Conservation (phyloP, 2,113 vertebrate genomes). For the Macheiramphus alcinus region DNA sequence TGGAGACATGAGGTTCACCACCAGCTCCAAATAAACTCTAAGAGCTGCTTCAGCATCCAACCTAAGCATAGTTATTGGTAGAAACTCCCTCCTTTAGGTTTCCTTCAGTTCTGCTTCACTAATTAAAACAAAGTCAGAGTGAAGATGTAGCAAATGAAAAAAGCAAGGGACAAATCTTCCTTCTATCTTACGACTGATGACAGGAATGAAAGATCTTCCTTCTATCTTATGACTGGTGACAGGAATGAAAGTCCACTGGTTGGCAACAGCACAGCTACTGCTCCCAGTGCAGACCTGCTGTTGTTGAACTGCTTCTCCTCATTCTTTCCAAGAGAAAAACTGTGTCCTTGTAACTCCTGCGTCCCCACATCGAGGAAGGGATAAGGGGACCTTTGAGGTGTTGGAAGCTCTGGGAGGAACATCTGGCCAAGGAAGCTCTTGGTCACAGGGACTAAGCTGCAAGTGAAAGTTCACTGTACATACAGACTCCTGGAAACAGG, state of each 20-base stretch:
- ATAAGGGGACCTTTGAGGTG: neutral
- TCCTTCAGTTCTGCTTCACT: neutral
- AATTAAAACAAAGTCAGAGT: neutral
- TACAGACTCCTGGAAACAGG: neutral
- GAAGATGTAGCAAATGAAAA: neutral
- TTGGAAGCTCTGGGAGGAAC: neutral
- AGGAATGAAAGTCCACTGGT: neutral
- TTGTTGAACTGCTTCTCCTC: neutral
- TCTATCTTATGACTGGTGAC: too few species aligned
- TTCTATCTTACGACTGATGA: neutral
- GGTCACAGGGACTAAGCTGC: neutral
- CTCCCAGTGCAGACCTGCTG: neutral
- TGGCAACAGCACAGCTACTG: neutral
- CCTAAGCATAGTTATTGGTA: too few species aligned
- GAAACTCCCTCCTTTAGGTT: neutral
- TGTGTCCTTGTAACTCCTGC: neutral
- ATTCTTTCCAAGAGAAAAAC: neutral
- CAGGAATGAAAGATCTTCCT: too few species aligned
- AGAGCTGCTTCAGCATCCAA: neutral
- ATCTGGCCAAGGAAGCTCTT: neutral
- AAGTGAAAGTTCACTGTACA: too few species aligned
- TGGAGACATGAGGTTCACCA: neutral
- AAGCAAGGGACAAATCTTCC: neutral
- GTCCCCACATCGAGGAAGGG: neutral
- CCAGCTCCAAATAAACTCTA: neutral